These are phyloP conservation scores for Laspeyria flexula DNA, from an alignment of 2,888 invertebrate genomes.

Conservation along the genomic window DNA sequence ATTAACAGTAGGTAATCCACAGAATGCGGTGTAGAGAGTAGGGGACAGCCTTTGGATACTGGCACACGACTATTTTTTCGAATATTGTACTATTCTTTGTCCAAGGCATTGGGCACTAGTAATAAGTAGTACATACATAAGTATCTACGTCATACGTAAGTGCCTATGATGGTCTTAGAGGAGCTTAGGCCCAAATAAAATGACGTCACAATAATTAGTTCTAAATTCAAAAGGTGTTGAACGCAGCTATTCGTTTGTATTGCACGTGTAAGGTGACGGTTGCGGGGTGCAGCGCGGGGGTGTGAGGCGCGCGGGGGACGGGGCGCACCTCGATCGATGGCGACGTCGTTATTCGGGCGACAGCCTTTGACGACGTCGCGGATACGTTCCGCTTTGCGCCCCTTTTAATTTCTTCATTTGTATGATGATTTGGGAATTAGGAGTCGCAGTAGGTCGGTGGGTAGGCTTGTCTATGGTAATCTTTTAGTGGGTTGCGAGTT, in stretches of 20 bases:
- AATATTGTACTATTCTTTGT: too few relatives aligned
- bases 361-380: conserved; percentile 84
- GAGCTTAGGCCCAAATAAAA: neutral
- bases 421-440: conserved; percentile 45
- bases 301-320: conserved; percentile 42
- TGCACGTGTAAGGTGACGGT: conserved; percentile 49
- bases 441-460: conserved; percentile 33
- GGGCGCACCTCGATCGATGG: conserved; percentile 77
- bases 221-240: conserved; percentile 43
- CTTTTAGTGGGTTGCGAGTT: conserved; percentile 2
- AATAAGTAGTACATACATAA: too few relatives aligned
- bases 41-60: too few relatives aligned
- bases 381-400: conserved; percentile 53
- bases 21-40: too few relatives aligned
- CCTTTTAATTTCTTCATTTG: conserved; percentile 46
- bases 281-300: conserved; percentile 46
- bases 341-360: conserved; percentile 86
- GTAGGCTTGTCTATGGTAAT: conserved; percentile 18
- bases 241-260: conserved; percentile 46
- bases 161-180: too few relatives aligned
- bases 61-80: too few relatives aligned
- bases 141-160: too few relatives aligned
- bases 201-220: conserved; percentile 46
- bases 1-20: too few relatives aligned
- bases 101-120: too few relatives aligned